Conservation (phyloP, 2,113 vertebrate genomes). For the Lycaon pictus region DNA sequence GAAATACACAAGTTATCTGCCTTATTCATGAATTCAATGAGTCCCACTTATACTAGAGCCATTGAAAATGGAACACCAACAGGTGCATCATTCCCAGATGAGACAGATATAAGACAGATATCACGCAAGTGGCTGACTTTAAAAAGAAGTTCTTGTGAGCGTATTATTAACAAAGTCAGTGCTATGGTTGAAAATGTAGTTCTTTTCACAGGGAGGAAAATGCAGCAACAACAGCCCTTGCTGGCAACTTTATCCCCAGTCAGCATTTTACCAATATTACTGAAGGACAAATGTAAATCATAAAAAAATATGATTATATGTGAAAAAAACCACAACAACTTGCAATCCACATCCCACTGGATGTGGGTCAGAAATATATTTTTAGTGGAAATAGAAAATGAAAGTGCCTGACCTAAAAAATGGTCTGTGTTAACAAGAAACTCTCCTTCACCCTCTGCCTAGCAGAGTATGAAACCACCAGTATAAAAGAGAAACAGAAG, state of each 20-base stretch:
- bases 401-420: neutral
- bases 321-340: neutral
- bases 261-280: neutral
- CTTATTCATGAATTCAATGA: neutral
- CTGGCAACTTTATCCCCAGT: neutral
- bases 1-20: neutral
- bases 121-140: neutral
- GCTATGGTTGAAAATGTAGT: neutral
- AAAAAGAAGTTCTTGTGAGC: neutral
- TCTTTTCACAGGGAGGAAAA: neutral
- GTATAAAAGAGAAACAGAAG: neutral
- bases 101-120: neutral
- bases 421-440: neutral
- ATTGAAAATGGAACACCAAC: neutral
- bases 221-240: neutral
- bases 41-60: neutral
- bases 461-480: neutral
- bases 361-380: neutral
- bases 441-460: neutral
- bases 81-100: neutral
- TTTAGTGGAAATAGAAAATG: constrained; percentile 22
- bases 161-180: neutral
- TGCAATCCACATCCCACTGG: neutral
- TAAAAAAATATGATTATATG: neutral
- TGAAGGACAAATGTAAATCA: neutral